Evolutionary conservation across 2,113 vertebrate genomes (phyloP).

Genomic region (Murina feae): DNA sequence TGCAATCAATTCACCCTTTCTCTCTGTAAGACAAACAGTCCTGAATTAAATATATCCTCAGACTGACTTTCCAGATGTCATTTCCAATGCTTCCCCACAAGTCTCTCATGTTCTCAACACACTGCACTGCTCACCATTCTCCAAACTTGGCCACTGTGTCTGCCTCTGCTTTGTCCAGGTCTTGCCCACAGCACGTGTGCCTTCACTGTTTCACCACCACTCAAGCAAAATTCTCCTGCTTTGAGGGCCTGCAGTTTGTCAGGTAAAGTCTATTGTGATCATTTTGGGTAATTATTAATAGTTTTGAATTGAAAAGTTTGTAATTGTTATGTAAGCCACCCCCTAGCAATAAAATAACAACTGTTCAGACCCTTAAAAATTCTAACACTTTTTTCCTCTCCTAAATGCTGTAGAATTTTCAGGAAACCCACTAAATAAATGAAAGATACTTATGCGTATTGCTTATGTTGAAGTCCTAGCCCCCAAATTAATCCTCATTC

Average conservation of each 20-base stretch:
- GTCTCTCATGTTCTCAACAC: background rate
- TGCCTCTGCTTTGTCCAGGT: background rate
- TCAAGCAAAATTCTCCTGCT: background rate
- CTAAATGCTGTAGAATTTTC: background rate
- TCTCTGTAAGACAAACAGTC: background rate
- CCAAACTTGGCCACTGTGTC: accelerated
- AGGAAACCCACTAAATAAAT: background rate
- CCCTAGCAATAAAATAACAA: background rate
- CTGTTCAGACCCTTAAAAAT: background rate
- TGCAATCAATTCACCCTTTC: background rate
- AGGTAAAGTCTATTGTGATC: background rate
- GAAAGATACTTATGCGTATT: background rate
- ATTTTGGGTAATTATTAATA: background rate
- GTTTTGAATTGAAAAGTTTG: background rate
- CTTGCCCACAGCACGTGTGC: too few relatives aligned
- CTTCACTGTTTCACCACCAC: too few relatives aligned
- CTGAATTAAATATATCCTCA: background rate
- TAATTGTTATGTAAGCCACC: too few relatives aligned
- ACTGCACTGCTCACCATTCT: background rate
- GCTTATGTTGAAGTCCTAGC: background rate
- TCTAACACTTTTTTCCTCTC: background rate
- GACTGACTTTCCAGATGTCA: background rate
- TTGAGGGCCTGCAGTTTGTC: background rate
- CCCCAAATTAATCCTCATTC: too few relatives aligned
- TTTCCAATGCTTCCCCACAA: background rate